These are phyloP conservation scores for Sclerodermus sp. DNA, from an alignment of 2,888 invertebrate genomes.

Conservation along the genomic window DNA sequence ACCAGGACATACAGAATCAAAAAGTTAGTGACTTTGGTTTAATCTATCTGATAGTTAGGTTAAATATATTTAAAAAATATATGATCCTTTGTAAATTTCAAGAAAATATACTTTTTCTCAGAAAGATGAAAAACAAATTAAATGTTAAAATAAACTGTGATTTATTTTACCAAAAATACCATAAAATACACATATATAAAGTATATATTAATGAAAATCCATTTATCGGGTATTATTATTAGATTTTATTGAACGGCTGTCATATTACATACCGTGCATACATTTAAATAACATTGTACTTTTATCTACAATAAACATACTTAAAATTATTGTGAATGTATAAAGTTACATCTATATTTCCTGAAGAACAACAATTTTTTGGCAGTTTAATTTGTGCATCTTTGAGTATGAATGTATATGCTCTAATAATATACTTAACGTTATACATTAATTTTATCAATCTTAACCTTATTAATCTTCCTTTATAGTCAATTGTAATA, in stretches of 20 bases:
- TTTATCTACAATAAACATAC: conserved; percentile 39
- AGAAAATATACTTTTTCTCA: too few species aligned
- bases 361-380: conserved; percentile 34
- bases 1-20: too few species aligned
- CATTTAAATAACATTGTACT: conserved; percentile 42
- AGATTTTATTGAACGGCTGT: conserved; percentile 37
- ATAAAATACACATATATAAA: not conserved
- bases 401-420: conserved; percentile 10
- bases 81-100: too few species aligned
- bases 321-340: conserved; percentile 24
- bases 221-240: not conserved
- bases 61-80: too few species aligned
- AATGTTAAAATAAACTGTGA: too few species aligned
- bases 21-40: conserved; percentile 8
- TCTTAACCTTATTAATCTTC: not conserved
- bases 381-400: conserved; percentile 44
- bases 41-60: not conserved
- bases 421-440: conserved; percentile 4
- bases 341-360: conserved; percentile 23
- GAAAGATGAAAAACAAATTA: too few species aligned
- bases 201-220: not conserved
- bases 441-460: conserved; percentile 10
- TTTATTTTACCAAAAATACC: too few species aligned
- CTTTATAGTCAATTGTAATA: not conserved
- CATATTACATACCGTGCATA: conserved; percentile 29